A percentile compares a stretch with the other conserved stretches of the same genome.
Conservation (phyloP, 2,888 invertebrate species). For the Aplocera efformata region DNA sequence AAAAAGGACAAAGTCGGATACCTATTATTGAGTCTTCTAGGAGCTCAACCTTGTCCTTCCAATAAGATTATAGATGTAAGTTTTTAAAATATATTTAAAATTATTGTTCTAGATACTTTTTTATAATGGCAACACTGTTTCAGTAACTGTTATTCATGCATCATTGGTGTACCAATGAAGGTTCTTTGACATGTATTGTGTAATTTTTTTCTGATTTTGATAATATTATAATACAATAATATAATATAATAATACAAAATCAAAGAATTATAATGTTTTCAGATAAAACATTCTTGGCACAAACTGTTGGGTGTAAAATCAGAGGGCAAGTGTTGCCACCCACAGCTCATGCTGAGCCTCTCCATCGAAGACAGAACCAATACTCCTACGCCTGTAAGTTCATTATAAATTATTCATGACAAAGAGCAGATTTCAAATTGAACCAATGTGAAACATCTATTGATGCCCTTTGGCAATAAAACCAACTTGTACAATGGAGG, state of each 20-base stretch:
- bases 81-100: not conserved
- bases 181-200: too few relatives aligned
- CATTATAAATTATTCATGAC: not conserved
- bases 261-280: conserved; percentile 21
- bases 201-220: too few relatives aligned
- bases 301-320: conserved; percentile 80
- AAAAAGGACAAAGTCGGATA: conserved; percentile 85
- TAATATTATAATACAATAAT: too few relatives aligned
- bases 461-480: too few relatives aligned
- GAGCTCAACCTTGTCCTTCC: conserved; percentile 83
- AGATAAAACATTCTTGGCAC: conserved; percentile 81
- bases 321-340: conserved; percentile 80
- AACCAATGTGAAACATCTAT: too few relatives aligned
- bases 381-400: conserved; percentile 65
- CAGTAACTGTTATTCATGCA: too few relatives aligned
- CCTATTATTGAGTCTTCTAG: conserved; percentile 83
- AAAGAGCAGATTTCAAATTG: too few relatives aligned
- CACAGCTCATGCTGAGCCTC: conserved; percentile 81
- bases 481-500: too few relatives aligned
- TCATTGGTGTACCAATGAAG: too few relatives aligned
- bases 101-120: not conserved
- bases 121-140: too few relatives aligned
- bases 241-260: too few relatives aligned
- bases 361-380: conserved; percentile 79
- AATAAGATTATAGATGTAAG: conserved; percentile 67